phyloP scores from a whole-genome alignment of 1,140 invertebrate species.

The Ostrea edulis region DNA sequence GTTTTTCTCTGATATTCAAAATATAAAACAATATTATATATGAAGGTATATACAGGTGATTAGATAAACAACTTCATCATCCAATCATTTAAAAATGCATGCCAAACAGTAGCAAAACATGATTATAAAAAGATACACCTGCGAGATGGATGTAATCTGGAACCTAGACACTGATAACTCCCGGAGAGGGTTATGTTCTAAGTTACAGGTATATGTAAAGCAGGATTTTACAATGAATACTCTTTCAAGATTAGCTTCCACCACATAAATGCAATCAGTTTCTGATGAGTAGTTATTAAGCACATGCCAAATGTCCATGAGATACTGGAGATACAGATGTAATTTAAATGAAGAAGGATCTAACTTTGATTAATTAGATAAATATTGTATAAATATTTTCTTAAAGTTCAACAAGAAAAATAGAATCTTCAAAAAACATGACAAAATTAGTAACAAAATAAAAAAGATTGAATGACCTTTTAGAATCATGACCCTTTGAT shows the following conservation, averaged over 20 bases:
- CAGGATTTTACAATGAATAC: background rate
- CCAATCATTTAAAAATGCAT: slow-evolving; percentile 4
- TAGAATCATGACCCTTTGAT: background rate
- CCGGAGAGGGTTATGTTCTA: background rate
- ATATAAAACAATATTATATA: no score
- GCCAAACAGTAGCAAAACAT: background rate
- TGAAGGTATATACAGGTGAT: background rate
- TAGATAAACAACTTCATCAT: slow-evolving; percentile 19
- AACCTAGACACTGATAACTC: background rate
- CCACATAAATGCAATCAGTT: background rate
- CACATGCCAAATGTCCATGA: background rate
- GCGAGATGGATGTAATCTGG: background rate
- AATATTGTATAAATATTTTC: no score
- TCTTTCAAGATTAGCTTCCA: background rate
- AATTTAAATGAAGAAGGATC: background rate
- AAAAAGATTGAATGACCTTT: background rate
- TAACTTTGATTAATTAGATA: no score
- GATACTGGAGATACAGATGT: background rate
- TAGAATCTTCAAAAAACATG: background rate
- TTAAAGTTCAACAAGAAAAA: background rate
- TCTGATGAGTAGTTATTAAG: slow-evolving; percentile 16
- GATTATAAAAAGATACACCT: slow-evolving; percentile 5
- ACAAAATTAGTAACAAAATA: background rate
- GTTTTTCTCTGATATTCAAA: no score
- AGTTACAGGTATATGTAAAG: background rate